Percentiles rank a stretch among this genome's conserved stretches.
Conservation (phyloP, 2,113 vertebrate species). For the Ramphastos sulfuratus region DNA sequence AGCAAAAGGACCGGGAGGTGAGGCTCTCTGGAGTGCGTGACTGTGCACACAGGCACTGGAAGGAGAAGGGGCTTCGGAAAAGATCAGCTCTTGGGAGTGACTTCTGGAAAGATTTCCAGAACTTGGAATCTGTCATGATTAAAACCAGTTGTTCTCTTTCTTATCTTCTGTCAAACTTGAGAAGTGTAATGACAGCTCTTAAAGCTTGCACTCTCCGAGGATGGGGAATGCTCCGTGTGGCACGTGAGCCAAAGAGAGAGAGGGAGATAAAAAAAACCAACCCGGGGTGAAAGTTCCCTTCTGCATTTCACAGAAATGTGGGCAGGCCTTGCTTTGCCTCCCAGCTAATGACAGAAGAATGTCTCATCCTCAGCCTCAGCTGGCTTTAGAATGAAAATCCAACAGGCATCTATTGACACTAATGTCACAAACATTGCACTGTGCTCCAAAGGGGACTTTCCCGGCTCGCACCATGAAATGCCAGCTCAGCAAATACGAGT, state of each 20-base stretch:
- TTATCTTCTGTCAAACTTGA: constrained; percentile 66
- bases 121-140: constrained; percentile 61
- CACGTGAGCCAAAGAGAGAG: constrained; percentile 48
- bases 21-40: not conserved
- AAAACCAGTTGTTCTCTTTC: constrained; percentile 57
- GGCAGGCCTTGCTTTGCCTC: not conserved
- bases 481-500: not conserved
- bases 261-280: not conserved
- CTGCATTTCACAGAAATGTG: not conserved
- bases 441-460: constrained; percentile 2
- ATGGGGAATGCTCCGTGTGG: constrained; percentile 54
- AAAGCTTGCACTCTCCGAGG: constrained; percentile 45
- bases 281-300: not conserved
- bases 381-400: not conserved
- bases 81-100: constrained; percentile 8
- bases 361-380: not conserved
- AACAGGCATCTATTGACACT: not conserved
- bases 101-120: constrained; percentile 56
- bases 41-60: not conserved
- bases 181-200: constrained; percentile 66
- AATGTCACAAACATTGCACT: not conserved
- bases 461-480: not conserved
- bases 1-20: not conserved
- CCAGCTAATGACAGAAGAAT: not conserved
- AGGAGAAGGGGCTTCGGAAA: constrained; percentile 21